Evolutionary conservation across 2,797 vertebrate genomes (phyloP).

Genomic region (Hipposideros larvatus): DNA sequence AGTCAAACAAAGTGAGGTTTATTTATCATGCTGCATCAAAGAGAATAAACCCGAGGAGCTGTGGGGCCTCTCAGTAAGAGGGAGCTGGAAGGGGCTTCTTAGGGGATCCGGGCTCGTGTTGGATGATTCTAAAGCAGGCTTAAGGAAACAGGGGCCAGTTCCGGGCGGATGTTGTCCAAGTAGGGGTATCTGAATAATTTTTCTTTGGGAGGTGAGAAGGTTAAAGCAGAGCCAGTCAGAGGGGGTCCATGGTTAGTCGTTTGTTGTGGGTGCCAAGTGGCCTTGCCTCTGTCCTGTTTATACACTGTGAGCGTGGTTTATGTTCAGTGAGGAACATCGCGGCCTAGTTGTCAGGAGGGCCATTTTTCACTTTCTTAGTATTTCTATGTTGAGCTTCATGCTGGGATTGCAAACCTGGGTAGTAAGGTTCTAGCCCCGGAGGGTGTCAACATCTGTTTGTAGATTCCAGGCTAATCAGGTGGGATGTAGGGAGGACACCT

Average conservation of each 20-base stretch:
- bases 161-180: neutral
- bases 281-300: neutral
- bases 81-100: neutral
- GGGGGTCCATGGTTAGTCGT: neutral
- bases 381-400: neutral
- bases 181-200: neutral
- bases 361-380: neutral
- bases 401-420: neutral
- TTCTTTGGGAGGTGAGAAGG: neutral
- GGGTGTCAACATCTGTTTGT: neutral
- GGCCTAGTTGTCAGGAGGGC: neutral
- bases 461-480: neutral
- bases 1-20: neutral
- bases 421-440: neutral
- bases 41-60: fast-evolving
- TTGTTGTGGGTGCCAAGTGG: neutral
- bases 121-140: neutral
- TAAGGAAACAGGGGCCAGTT: neutral
- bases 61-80: neutral
- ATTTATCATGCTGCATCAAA: neutral
- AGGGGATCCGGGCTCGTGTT: neutral
- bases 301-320: neutral
- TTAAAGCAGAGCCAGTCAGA: neutral
- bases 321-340: neutral
- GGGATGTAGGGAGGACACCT: neutral